A percentile compares a stretch with the other conserved stretches of the same genome.
Evolutionary conservation across 2,113 vertebrate genomes (phyloP).

Genomic region (Petroica traversi): DNA sequence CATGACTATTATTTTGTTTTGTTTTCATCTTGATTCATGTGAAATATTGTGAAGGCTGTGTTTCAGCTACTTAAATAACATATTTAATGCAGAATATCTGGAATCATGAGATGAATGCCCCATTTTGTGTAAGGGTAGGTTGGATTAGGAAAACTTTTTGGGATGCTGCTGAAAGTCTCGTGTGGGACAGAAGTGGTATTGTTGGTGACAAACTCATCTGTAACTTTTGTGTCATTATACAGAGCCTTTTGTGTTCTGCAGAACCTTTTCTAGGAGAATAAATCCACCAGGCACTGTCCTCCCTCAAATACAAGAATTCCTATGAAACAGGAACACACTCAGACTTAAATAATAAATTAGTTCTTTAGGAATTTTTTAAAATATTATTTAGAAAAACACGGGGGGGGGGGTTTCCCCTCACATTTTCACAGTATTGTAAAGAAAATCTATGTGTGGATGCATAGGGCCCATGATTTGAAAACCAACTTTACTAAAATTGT

Average conservation of each 20-base stretch:
- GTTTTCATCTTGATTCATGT: not conserved
- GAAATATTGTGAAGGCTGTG: not conserved
- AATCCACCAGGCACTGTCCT: not conserved
- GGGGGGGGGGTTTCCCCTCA: not conserved
- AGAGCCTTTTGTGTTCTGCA: not conserved
- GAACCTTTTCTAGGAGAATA: not conserved
- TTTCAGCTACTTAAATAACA: not conserved
- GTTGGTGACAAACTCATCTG: not conserved
- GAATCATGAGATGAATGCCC: not conserved
- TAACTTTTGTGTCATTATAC: not conserved
- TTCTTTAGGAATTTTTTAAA: not conserved
- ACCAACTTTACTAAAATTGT: not conserved
- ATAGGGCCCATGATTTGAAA: not conserved
- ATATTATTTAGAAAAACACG: not conserved
- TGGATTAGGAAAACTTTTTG: not conserved
- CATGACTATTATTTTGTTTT: not conserved
- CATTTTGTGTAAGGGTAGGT: not conserved
- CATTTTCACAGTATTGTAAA: not conserved
- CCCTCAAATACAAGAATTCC: not conserved
- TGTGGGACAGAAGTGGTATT: not conserved
- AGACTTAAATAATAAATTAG: not conserved
- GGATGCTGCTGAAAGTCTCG: not conserved
- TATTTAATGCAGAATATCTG: not conserved
- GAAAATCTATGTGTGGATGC: not conserved
- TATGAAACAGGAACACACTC: not conserved